Base-by-base conservation (phyloP, 2,888 invertebrate genomes). In the Trileptium ribeirensis region DNA sequence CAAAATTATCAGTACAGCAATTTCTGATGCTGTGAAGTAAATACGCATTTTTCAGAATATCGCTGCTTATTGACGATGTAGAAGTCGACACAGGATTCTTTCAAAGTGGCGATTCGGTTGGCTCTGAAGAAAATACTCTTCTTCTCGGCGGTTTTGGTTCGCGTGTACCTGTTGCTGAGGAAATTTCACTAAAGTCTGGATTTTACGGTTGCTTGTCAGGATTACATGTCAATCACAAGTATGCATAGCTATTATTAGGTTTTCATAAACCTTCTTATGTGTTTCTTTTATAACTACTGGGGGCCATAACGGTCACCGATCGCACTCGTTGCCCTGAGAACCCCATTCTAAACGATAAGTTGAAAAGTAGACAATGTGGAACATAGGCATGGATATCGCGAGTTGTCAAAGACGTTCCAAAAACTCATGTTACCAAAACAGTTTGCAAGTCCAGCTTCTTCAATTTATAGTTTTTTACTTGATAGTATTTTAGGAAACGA, bases 121-220 rank as follows among this genome's bases (percentile, higher is more conserved):
- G 87, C n/a, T 78, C 83, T 1, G 1, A 8, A 34, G 64, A 78
- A 1, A 40, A 79, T 15, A 83, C 83, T 3, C 82, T 88, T 80
- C 84, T 86, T 74, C 81, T 88, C 31, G 88, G 88, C 64, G 88
- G 87, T 31, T 81, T 87, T 34, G 86, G 84, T 2, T 82, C 81
- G 31, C 83, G 81, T 19, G 82, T 81, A 1, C 84, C 89, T 1
- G 86, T 86, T 0, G 79, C 79, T 24, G 86, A 86, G 8, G 86
- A 86, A 67, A 84, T 86, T 8, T 86, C 88, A 29, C 86, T 87
- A 1, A 85, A 84, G 3, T 84, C 84, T 31, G 86, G 86, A 1
- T 83, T 90, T 38, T 86, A 88, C 83, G 90, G 90, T 0, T 90
- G 90, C 84, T 86, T 90, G 78, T 88, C 88, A 79, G 89, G 90